Percentiles rank a stretch among this genome's conserved stretches.
Conservation (phyloP, 2,888 invertebrate genomes). For the Drosophila testacea region DNA sequence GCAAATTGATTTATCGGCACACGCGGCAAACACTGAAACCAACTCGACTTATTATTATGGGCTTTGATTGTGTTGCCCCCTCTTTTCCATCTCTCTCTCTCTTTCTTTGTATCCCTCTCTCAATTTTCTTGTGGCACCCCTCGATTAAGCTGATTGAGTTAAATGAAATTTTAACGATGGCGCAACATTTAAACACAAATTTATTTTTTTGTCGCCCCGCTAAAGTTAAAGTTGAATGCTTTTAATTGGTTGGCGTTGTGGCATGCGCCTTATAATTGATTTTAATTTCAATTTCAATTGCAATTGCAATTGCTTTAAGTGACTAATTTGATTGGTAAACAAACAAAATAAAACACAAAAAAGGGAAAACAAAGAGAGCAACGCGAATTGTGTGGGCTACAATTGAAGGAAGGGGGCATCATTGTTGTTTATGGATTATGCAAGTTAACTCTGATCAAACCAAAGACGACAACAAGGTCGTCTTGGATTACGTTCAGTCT, state of each 20-base stretch:
- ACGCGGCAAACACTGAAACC: slow-evolving; percentile 63
- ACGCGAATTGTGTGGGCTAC: slow-evolving; percentile 45
- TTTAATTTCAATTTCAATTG: slow-evolving; percentile 42
- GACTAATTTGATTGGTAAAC: slow-evolving; percentile 77
- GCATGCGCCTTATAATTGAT: slow-evolving; percentile 47
- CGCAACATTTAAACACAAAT: slow-evolving; percentile 70
- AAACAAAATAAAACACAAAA: slow-evolving; percentile 8
- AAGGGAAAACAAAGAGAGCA: slow-evolving; percentile 28
- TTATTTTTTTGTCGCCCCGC: slow-evolving; percentile 62
- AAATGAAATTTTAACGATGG: slow-evolving; percentile 72
- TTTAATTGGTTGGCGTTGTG: slow-evolving; percentile 66
- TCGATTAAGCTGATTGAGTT: slow-evolving; percentile 63
- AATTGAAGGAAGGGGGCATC: slow-evolving; percentile 25
- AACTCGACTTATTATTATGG: slow-evolving; percentile 59
- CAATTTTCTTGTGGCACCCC: slow-evolving; percentile 5
- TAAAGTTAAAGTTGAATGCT: slow-evolving; percentile 63
- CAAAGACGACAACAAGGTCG: slow-evolving; percentile 57
- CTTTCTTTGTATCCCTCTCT: neutral
- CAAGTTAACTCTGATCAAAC: slow-evolving; percentile 43
- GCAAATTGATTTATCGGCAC: slow-evolving; percentile 78
- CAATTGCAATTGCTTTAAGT: slow-evolving; percentile 60
- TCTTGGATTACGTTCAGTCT: slow-evolving; percentile 52
- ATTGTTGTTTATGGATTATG: slow-evolving; percentile 42
- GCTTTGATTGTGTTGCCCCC: slow-evolving; percentile 49
- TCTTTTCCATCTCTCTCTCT: neutral